These are phyloP conservation scores for Bombus affinis DNA, from an alignment of 1,140 invertebrate genomes.

Conservation along the genomic window DNA sequence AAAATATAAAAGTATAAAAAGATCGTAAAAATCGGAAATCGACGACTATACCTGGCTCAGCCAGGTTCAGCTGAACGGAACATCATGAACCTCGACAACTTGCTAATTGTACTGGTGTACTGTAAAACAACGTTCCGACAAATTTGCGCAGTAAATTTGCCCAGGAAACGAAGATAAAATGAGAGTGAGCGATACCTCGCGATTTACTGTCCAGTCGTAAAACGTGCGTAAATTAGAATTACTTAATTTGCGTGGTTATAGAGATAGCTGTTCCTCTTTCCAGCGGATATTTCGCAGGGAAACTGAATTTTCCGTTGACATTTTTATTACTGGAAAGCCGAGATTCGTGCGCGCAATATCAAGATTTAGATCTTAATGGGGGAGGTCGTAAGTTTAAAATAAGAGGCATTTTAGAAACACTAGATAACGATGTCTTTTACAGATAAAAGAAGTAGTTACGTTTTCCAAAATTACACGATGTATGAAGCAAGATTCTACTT, in stretches of 20 bases:
- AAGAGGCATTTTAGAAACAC: no score
- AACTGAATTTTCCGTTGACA: neutral
- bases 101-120: constrained; percentile 29
- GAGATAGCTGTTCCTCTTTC: neutral
- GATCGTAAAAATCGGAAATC: constrained; percentile 49
- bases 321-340: neutral
- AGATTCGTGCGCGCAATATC: neutral
- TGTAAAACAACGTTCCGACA: neutral
- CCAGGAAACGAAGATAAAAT: neutral
- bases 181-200: no score
- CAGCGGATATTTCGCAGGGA: no score
- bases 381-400: neutral
- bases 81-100: neutral
- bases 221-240: neutral
- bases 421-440: no score
- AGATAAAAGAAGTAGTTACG: no score
- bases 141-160: constrained; percentile 31
- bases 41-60: neutral
- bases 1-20: neutral
- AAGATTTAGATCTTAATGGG: neutral
- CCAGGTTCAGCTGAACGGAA: constrained; percentile 1
- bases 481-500: no score
- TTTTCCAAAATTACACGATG: no score
- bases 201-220: neutral
- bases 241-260: neutral